Percentiles rank a stretch among this genome's conserved stretches.
Evolutionary conservation across 2,797 vertebrate species (phyloP).

Genomic region (Mus minutoides): DNA sequence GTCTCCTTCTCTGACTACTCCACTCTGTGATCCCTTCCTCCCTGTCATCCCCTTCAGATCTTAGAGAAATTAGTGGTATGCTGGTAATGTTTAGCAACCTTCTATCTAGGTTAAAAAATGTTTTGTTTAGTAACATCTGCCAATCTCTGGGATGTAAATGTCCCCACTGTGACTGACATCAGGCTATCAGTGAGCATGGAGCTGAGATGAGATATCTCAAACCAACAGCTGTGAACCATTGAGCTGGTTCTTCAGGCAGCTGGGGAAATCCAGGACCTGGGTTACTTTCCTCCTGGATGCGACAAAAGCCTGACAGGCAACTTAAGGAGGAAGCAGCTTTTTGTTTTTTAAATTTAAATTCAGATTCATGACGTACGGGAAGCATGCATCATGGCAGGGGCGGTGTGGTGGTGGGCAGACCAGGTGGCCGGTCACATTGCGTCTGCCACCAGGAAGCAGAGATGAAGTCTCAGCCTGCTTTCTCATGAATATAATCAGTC

Average conservation of each 20-base stretch:
- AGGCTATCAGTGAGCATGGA: neutral
- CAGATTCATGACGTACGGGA: neutral
- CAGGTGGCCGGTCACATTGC: neutral
- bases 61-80: neutral
- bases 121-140: neutral
- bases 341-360: neutral
- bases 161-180: neutral
- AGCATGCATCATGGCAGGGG: neutral
- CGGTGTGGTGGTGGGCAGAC: neutral
- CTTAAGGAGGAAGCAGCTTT: neutral
- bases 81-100: neutral
- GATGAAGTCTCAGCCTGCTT: neutral
- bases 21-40: neutral
- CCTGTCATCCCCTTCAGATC: neutral
- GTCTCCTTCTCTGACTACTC: neutral
- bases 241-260: neutral
- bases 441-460: neutral
- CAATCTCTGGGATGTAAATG: neutral
- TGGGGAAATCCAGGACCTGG: accelerated
- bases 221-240: neutral
- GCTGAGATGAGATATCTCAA: neutral
- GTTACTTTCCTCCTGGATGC: neutral
- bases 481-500: neutral
- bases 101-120: neutral
- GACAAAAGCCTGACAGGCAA: neutral